Evolutionary conservation across 2,888 invertebrate genomes (phyloP).

Genomic region (Parnassius mnemosyne): DNA sequence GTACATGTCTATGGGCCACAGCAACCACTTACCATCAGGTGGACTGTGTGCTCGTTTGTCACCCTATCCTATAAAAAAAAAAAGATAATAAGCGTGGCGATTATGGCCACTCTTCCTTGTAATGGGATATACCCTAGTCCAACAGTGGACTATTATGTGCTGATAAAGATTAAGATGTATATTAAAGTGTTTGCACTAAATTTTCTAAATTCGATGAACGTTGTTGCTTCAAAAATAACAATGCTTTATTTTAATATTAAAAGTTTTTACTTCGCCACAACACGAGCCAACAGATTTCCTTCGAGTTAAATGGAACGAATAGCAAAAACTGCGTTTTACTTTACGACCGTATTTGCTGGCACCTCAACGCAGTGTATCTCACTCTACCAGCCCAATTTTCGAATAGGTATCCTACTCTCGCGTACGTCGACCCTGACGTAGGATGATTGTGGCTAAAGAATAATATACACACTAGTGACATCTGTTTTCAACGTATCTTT

Average conservation of each 20-base stretch:
- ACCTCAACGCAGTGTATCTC: conserved; percentile 40
- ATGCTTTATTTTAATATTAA: background rate
- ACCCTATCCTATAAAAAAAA: no score
- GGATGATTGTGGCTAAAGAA: conserved; percentile 26
- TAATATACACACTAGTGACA: conserved; percentile 3
- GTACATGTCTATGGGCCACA: no score
- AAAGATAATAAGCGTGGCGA: no score
- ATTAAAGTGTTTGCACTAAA: no score
- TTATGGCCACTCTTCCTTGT: no score
- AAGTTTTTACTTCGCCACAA: conserved; percentile 20
- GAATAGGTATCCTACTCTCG: conserved; percentile 41
- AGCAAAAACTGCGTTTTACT: conserved; percentile 58
- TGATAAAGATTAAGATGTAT: no score
- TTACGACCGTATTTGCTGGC: conserved; percentile 61
- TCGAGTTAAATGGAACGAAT: conserved; percentile 51
- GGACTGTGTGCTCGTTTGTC: no score
- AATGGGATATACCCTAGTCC: no score
- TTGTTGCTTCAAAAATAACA: no score
- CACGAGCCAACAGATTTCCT: conserved; percentile 44
- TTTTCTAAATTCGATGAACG: no score
- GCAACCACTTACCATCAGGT: no score
- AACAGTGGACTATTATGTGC: no score
- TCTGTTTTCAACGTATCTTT: background rate
- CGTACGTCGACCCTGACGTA: conserved; percentile 62
- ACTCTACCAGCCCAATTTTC: conserved; percentile 30